phyloP scores from a whole-genome alignment of 2,797 vertebrate species.

The Dipus sagitta region DNA sequence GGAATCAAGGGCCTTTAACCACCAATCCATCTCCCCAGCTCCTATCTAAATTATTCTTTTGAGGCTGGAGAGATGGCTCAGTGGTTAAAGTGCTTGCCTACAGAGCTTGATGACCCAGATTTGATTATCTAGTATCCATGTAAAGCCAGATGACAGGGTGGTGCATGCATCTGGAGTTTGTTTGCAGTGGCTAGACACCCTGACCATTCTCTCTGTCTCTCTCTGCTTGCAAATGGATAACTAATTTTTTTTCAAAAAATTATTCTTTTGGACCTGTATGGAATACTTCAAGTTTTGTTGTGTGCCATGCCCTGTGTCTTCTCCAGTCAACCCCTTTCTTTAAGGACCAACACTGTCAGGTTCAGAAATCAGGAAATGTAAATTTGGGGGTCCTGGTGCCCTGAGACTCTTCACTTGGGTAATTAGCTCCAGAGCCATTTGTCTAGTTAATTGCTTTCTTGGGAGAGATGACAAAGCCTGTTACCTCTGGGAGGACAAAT shows the following conservation, averaged over 20 bases:
- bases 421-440: not conserved
- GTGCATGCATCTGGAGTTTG: too few relatives aligned
- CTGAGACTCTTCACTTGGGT: not conserved
- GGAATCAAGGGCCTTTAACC: too few relatives aligned
- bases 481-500: not conserved
- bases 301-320: not conserved
- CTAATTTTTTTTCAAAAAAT: not conserved
- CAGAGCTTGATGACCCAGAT: too few relatives aligned
- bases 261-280: not conserved
- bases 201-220: too few relatives aligned
- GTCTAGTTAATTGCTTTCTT: conserved; percentile 40
- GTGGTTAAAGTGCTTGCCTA: too few relatives aligned
- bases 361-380: conserved; percentile 16
- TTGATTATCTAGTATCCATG: too few relatives aligned
- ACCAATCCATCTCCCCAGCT: too few relatives aligned
- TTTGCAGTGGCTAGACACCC: too few relatives aligned
- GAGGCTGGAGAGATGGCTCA: too few relatives aligned
- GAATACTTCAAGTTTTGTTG: not conserved
- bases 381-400: not conserved
- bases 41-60: too few relatives aligned
- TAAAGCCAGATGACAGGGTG: too few relatives aligned
- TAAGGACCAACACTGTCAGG: not conserved
- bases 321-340: not conserved
- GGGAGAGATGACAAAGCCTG: not conserved
- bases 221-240: too few relatives aligned